These are phyloP conservation scores for Furnarius figulus DNA, from an alignment of 2,113 vertebrate species.

Conservation along the genomic window DNA sequence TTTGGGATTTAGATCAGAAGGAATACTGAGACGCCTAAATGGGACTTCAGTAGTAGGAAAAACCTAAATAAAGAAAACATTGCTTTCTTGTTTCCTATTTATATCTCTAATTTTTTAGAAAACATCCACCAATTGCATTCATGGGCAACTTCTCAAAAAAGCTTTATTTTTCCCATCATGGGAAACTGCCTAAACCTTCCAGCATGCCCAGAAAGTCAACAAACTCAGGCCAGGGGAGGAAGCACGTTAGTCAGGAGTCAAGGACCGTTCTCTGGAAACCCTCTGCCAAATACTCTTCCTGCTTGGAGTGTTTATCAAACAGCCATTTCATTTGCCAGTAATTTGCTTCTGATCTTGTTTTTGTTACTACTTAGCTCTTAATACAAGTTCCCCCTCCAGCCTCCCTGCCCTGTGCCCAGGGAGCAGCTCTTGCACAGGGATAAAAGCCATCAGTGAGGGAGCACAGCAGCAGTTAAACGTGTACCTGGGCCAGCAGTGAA, in stretches of 20 bases:
- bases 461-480: neutral
- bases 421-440: neutral
- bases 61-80: constrained; percentile 18
- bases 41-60: neutral
- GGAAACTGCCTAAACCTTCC: constrained; percentile 25
- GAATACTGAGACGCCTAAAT: neutral
- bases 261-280: constrained; percentile 27
- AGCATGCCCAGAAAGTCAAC: constrained; percentile 49
- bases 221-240: constrained; percentile 38
- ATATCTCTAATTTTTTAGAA: constrained; percentile 21
- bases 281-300: constrained; percentile 52
- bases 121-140: constrained; percentile 14
- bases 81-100: constrained; percentile 50
- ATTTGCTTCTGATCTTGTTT: constrained; percentile 42
- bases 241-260: constrained; percentile 49
- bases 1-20: neutral
- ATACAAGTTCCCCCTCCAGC: neutral
- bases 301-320: constrained; percentile 51
- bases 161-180: constrained; percentile 23
- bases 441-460: neutral
- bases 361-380: neutral
- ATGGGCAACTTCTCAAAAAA: neutral
- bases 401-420: neutral
- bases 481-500: constrained; percentile 6
- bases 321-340: constrained; percentile 13